Conservation (phyloP, 2,113 vertebrate species). For the Lonchura striata region DNA sequence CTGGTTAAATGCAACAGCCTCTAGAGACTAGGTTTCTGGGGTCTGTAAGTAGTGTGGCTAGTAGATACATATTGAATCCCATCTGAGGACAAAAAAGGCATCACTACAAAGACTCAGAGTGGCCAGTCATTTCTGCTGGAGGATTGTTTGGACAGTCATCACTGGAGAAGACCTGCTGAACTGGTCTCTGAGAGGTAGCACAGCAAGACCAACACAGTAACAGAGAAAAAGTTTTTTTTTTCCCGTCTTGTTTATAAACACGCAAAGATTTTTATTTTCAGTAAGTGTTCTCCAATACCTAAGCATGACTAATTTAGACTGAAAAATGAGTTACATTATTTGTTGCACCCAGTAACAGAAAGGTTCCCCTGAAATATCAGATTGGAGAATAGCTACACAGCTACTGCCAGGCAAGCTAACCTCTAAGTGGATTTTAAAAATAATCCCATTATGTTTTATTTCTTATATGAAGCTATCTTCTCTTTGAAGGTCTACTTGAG, state of each 20-base stretch:
- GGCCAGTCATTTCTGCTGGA: background rate
- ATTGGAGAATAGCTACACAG: background rate
- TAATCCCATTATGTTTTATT: background rate
- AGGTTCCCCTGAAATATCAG: accelerated
- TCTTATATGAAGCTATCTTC: background rate
- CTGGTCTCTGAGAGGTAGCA: background rate
- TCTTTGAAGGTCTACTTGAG: background rate
- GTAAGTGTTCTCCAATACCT: background rate
- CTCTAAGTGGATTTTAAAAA: background rate
- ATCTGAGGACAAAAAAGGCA: background rate
- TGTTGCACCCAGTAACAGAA: background rate
- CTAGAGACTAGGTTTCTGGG: background rate
- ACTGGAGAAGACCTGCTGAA: background rate
- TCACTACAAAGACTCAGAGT: background rate
- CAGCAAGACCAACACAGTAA: background rate
- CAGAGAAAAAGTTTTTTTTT: background rate
- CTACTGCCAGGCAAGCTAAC: background rate
- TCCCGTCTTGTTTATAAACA: background rate
- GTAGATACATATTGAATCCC: background rate
- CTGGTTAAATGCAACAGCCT: background rate
- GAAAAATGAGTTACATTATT: background rate
- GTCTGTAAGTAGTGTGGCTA: background rate
- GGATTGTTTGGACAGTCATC: background rate
- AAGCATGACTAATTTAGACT: background rate
- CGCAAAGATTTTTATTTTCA: background rate